Evolutionary conservation across 2,113 vertebrate genomes (phyloP), one percentile per base, ranked within the genome.

Genomic region (Fukomys damarensis): DNA sequence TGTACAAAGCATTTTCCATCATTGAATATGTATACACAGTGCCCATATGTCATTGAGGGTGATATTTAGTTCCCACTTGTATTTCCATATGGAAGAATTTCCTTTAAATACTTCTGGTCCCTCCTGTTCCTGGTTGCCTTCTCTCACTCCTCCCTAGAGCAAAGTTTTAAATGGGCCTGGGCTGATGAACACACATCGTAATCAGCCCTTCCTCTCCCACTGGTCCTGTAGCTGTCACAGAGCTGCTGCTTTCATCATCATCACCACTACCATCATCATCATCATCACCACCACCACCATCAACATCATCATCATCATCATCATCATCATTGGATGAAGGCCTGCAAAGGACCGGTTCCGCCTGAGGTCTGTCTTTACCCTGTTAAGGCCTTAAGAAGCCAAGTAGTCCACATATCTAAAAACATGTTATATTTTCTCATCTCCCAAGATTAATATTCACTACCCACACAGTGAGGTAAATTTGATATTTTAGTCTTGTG

Each of bases 291-390:
- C 46, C 9, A 49, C 46, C 9, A 6, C 9, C 46, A 49, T 68
- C 0, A 22, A 74, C 1, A 4, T 87, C n/a, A n/a, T n/a, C n/a
- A n/a, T 26, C n/a, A 0, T 9, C 9, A 49, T 9, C 9, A 6
- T 49, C 46, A 49, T 49, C 46, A 49, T 49, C 46, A 49, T n/a
- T n/a, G n/a, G n/a, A n/a, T n/a, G 24, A 12, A 30, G 32, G 7
- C 1, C 28, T 86, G 19, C 26, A 22, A 26, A 30, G 30, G 38
- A 35, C 24, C 28, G 61, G 0, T 26, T 91, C 46, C 59, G n/a
- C 32, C 32, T 41, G 46, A 70, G 30, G 20, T 65, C 63, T 84
- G 49, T 58, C 10, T 88, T 11, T 83, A 54, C n/a, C 74, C 17
- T 68, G 43, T 26, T 54, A 79, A 28, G 16, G 19, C 10, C 1